Evolutionary conservation across 64 coral and sea anemone genomes (phyloP).

Genomic region (Acropora yongei): DNA sequence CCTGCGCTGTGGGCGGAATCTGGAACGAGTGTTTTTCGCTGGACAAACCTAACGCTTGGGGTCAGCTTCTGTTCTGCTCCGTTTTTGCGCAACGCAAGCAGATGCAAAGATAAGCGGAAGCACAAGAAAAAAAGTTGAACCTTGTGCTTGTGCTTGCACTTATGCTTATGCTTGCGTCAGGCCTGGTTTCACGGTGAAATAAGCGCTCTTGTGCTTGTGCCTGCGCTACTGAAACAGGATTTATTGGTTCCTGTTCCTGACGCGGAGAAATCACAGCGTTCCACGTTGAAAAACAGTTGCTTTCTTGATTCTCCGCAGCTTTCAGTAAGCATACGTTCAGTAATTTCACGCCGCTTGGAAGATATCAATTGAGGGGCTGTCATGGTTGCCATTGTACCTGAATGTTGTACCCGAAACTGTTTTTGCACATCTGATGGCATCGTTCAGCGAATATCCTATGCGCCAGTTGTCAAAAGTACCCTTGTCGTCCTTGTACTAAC

Average conservation of each 20-base stretch:
- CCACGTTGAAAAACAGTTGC: slow-evolving; percentile 20
- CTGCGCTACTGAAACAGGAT: no score
- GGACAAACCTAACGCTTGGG: no score
- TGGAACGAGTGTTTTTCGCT: no score
- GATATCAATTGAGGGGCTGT: slow-evolving; percentile 22
- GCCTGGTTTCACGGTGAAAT: no score
- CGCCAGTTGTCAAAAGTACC: slow-evolving; percentile 20
- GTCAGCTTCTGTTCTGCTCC: no score
- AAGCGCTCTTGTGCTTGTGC: no score
- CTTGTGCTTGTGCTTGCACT: no score
- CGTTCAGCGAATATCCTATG: not conserved
- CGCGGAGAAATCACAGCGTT: not conserved
- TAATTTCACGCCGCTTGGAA: not conserved
- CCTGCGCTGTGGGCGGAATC: no score
- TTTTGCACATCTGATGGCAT: slow-evolving; percentile 55
- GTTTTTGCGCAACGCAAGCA: no score
- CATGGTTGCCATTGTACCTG: slow-evolving; percentile 40
- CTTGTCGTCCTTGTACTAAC: not conserved
- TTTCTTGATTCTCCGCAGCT: slow-evolving; percentile 1
- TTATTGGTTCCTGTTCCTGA: not conserved
- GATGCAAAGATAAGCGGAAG: no score
- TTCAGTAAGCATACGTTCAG: not conserved
- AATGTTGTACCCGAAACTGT: slow-evolving; percentile 47
- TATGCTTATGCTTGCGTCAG: no score
- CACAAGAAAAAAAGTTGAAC: no score